Percentiles rank a stretch among this genome's conserved stretches.
Evolutionary conservation across 2,797 vertebrate species (phyloP).

Genomic region (Crax fasciolata): DNA sequence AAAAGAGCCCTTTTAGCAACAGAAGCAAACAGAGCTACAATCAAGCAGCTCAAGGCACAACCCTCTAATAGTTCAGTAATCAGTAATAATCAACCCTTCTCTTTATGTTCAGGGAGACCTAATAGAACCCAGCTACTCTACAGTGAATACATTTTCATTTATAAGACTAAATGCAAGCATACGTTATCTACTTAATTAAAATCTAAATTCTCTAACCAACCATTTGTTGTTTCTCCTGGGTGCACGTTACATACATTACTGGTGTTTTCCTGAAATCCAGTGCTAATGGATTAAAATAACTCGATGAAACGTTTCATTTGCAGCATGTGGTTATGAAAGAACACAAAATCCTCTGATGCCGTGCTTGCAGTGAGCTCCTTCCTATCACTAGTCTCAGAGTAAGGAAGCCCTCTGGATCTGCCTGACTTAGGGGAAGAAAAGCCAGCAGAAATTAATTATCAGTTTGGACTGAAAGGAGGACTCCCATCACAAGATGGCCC

Average conservation of each 20-base stretch:
- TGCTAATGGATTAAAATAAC: constrained; percentile 72
- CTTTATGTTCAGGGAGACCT: constrained; percentile 77
- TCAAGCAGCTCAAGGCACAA: constrained; percentile 71
- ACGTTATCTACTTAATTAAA: constrained; percentile 85
- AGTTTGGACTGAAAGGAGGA: neutral
- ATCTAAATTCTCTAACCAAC: constrained; percentile 82
- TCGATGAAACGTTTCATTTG: constrained; percentile 23
- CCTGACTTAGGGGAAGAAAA: neutral
- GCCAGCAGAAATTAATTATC: neutral
- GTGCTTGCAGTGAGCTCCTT: fast-evolving
- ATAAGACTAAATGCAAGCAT: constrained; percentile 73
- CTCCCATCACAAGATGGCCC: neutral
- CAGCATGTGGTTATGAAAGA: neutral
- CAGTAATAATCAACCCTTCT: constrained; percentile 80
- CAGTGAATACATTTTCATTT: constrained; percentile 82
- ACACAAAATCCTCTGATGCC: neutral
- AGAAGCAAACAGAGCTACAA: constrained; percentile 71
- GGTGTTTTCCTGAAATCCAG: constrained; percentile 65
- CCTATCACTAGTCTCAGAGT: fast-evolving
- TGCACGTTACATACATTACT: constrained; percentile 49
- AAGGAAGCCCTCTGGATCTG: neutral
- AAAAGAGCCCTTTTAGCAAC: constrained; percentile 68
- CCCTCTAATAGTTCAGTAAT: constrained; percentile 81
- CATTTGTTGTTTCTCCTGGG: constrained; percentile 80
- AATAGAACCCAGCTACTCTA: constrained; percentile 77